Evolutionary conservation across 2,797 vertebrate species (phyloP), one percentile per base, ranked within the genome.

Genomic region (Champsocephalus gunnari): DNA sequence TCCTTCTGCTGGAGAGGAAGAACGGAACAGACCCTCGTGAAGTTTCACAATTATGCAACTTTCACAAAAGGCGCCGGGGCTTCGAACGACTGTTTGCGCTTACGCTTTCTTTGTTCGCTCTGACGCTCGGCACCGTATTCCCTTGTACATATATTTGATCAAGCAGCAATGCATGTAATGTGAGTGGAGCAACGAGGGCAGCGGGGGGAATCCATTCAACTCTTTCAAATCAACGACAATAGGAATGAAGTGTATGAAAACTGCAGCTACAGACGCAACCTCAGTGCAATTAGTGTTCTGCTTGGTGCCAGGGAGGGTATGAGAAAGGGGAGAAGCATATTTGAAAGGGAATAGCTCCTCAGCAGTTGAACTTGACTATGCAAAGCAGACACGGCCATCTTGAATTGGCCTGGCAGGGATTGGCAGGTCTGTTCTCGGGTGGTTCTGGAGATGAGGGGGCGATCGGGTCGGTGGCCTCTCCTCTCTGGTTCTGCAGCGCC

Each of bases 391-490:
- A 75, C 24, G 92, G 91, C 88, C 87, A 83, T 34, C 53, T 71
- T 75, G 80, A 87, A 88, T 71, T 82, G 77, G 79, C 70, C 60
- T 24, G 61, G 77, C 58, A 64, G 17, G 75, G 84, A 87, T 92
- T 87, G 91, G 79, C 67, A 72, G 66, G 73, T 83, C 73, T 73
- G 59, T 88, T 86, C 69, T 86, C 70, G 82, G 65, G 71, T 66
- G 81, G 80, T 80, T 73, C 70, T 62, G 68, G 79, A 85, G 80
- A 81, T 71, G 65, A 74, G 66, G 51, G 73, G 68, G 76, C 80
- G 83, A 87, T 86, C 79, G 83, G 81, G 75, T 81, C 34, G 17
- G 70, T 64, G 71, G 83, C 86, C 88, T 89, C 80, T 81, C 78
- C 84, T 62, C 14, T 47, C 71, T 61, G 79, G 85, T 88, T 85